Base-by-base conservation (phyloP, 1,140 invertebrate genomes). In the Cherax destructor region DNA sequence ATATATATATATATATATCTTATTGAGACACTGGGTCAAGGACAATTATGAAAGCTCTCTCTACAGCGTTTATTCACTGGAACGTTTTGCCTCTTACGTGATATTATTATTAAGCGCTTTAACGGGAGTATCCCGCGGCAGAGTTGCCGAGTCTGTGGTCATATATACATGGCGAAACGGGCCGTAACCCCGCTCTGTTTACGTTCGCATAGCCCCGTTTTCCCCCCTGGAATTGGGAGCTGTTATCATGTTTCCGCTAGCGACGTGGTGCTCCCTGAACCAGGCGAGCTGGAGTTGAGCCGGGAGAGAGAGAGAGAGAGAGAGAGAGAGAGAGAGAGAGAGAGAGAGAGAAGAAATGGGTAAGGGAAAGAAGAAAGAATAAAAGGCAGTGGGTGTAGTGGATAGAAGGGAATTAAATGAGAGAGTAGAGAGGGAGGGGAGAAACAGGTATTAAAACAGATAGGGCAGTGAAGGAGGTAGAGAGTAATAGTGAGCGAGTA, bases 181-280 rank as follows among this genome's bases (percentile, higher is more conserved):
- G 47, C 30, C 50, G 50, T 81, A 81, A 81, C 50, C 56, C 56
- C n/a, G 50, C 9, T 59, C n/a, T 81, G 79, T 81, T 81, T 81
- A 81, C 79, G 79, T 81, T 59, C 49, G 21, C 50, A 81, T 10
- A 81, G n/a, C 21, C 24, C 79, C 56, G 79, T 81, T 81, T 59
- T 59, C 79, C 79, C 52, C 41, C 61, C 52, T 56, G 79, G 79
- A 56, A 81, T 81, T 81, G 79, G 79, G 47, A 56, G 21, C 24
- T 81, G 79, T 81, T 81, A 81, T 81, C 79, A 81, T 24, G 79
- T 81, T 81, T 81, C 79, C 79, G 79, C 79, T 56, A 81, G 79
- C 47, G 79, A 59, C 9, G 24, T 59, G 50, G 50, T 11, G 61
- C 61, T 18, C 5, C 50, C 79, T 50, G 13, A 30, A 30, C 41